Evolutionary conservation across 37 sponge, comb jelly and placozoan genomes (phyloP).

Genomic region (Diacarnus erythraeanus): DNA sequence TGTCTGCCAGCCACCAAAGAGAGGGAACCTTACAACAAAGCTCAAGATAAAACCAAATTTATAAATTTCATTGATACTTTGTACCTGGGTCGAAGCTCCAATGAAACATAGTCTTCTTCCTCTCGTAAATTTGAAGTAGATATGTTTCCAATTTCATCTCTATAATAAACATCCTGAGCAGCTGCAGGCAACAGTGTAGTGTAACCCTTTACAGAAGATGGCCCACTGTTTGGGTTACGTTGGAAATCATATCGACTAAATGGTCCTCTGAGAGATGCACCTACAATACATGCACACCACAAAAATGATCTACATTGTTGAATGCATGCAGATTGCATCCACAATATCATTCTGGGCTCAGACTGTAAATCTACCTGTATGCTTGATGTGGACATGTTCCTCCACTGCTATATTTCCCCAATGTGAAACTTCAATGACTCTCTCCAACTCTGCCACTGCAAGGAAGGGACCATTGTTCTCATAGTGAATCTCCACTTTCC

Average conservation of each 20-base stretch:
- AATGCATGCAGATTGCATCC: too few species aligned
- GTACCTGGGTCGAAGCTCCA: constrained; percentile 78
- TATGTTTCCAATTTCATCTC: constrained; percentile 98
- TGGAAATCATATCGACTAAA: constrained; percentile 90
- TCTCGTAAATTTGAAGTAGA: constrained; percentile 88
- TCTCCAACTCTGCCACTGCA: constrained; percentile 53
- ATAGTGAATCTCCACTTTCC: constrained; percentile 72
- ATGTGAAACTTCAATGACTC: constrained; percentile 94
- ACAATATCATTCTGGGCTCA: too few species aligned
- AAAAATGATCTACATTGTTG: too few species aligned
- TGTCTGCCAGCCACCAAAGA: constrained; percentile 99
- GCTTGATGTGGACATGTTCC: constrained; percentile 79
- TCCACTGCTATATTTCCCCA: constrained; percentile 99
- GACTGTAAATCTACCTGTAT: constrained; percentile 78
- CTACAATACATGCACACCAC: constrained; percentile 11
- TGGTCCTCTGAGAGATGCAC: constrained; percentile 72
- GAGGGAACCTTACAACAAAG: constrained; percentile 73
- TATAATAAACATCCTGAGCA: constrained; percentile 89
- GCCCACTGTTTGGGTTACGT: constrained; percentile 85
- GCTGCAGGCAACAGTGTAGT: constrained; percentile 92
- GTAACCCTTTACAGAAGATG: constrained; percentile 72
- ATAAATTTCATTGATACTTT: neutral
- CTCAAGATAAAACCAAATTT: neutral
- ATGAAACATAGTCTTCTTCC: constrained; percentile 81
- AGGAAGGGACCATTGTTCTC: constrained; percentile 95